A percentile compares a stretch with the other conserved stretches of the same genome.
These are phyloP conservation scores for Nixonia krombeini DNA, from an alignment of 1,140 invertebrate genomes.

Conservation along the genomic window DNA sequence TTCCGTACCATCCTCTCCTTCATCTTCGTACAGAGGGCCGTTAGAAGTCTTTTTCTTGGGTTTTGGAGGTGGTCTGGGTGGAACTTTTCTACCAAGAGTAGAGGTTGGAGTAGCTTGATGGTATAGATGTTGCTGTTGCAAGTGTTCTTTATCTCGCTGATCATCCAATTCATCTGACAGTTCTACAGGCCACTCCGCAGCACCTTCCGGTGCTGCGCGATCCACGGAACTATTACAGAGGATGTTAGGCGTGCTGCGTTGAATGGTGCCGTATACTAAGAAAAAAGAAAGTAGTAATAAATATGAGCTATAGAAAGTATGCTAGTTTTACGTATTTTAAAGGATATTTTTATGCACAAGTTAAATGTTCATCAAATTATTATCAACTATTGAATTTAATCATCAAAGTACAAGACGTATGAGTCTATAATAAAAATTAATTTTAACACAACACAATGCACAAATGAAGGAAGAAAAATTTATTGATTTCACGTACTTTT, in stretches of 20 bases:
- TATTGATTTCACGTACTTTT: too few relatives aligned
- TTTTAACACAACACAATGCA: too few relatives aligned
- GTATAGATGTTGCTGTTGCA: constrained; percentile 39
- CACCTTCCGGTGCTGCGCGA: constrained; percentile 77
- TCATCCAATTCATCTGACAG: constrained; percentile 56
- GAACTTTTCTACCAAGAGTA: constrained; percentile 75
- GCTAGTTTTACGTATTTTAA: too few relatives aligned
- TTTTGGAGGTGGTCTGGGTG: constrained; percentile 85
- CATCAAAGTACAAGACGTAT: too few relatives aligned
- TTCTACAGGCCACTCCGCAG: constrained; percentile 72
- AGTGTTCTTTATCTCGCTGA: constrained; percentile 61
- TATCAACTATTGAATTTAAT: too few relatives aligned
- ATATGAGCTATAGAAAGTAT: too few relatives aligned
- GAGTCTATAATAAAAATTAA: too few relatives aligned
- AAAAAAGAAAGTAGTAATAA: background rate
- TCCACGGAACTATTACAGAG: constrained; percentile 63
- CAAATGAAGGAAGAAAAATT: background rate
- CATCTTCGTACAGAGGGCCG: constrained; percentile 84
- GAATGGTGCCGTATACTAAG: constrained; percentile 52
- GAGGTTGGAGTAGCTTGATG: constrained; percentile 44
- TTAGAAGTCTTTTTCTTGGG: constrained; percentile 81
- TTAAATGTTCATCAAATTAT: too few relatives aligned
- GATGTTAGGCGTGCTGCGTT: constrained; percentile 58
- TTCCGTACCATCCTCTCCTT: constrained; percentile 89
- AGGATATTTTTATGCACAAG: too few relatives aligned